Evolutionary conservation across 1,140 invertebrate genomes (phyloP), one percentile per base, ranked within the genome.

Genomic region (Anoplolepis gracilipes): DNA sequence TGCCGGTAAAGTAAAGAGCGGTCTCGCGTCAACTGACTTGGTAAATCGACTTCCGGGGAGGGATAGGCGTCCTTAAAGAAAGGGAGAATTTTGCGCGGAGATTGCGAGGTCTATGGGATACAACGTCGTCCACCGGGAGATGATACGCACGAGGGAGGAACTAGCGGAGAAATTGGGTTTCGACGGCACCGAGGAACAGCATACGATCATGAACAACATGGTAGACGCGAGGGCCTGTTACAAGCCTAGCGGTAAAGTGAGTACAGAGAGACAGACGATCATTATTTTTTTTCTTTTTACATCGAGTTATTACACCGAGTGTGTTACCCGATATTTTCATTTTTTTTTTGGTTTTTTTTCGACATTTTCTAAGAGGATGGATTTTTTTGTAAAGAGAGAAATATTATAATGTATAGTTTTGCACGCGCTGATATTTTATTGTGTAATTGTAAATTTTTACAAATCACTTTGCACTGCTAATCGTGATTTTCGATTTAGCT

Each of bases 171-270:
- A 93, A 90, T 89, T 92, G 57, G 91, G 85, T 46, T 84, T 92
- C 36, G 93, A 93, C 70, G 76, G 82, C 65, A 91, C 87, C 85
- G 94, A 94, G 85, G 92, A 94, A 90, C 90, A 90, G 42, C 92
- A 93, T 84, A 91, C 90, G 84, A 92, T 94, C 84, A 92, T 94
- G 91, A 94, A 92, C 91, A 94, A 93, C 90, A 93, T 95, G 93
- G 93, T 96, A 82, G 95, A 96, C 92, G 94, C 94, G 70, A 91
- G 95, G 86, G 95, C 95, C 19, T 96, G 95, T 90, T 95, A 95
- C 90, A 96, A 96, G 85, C 95, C 95, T 39, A 93, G 92, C 62
- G 93, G 95, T 90, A 94, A 95, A 92, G 95, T 96, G 91, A 95
- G 95, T 86, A 88, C 69, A 11, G 2, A 73, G 28, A 84, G n/a